phyloP scores from a whole-genome alignment of 1,140 invertebrate genomes.

The Drosophila obscura region DNA sequence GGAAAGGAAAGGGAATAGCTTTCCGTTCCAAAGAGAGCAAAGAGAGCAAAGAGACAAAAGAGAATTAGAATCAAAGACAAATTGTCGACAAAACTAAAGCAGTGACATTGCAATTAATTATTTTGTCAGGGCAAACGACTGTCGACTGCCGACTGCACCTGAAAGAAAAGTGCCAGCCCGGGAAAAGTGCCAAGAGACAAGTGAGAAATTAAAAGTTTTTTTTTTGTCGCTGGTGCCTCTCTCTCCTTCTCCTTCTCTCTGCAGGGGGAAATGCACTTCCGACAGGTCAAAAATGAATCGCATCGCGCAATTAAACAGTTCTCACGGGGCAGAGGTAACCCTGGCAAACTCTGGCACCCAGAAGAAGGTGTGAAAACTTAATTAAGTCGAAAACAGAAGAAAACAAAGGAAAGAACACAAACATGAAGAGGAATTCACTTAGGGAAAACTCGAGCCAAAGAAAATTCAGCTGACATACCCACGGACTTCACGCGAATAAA shows the following conservation, averaged over 20 bases:
- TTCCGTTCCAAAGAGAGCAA: background rate
- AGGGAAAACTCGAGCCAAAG: slow-evolving; percentile 10
- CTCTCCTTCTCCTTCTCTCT: background rate
- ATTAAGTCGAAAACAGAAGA: slow-evolving; percentile 63
- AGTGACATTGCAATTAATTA: slow-evolving; percentile 77
- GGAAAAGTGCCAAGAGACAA: slow-evolving; percentile 65
- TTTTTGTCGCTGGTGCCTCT: slow-evolving; percentile 34
- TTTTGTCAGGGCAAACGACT: slow-evolving; percentile 56
- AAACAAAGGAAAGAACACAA: slow-evolving; percentile 8
- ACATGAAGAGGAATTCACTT: background rate
- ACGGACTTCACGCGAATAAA: no score
- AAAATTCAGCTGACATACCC: no score
- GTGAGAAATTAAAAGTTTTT: slow-evolving; percentile 80
- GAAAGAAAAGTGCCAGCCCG: slow-evolving; percentile 12
- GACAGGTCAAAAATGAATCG: slow-evolving; percentile 81
- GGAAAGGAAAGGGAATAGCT: background rate
- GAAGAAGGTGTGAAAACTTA: slow-evolving; percentile 65
- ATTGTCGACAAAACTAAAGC: slow-evolving; percentile 67
- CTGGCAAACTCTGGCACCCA: slow-evolving; percentile 7
- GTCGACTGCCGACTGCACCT: slow-evolving; percentile 22
- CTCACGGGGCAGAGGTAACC: slow-evolving; percentile 13
- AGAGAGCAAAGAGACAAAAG: slow-evolving; percentile 33
- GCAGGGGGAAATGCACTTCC: slow-evolving; percentile 46
- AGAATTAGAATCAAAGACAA: slow-evolving; percentile 74
- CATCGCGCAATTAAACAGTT: slow-evolving; percentile 76